A percentile compares a stretch with the other conserved stretches of the same genome.
Conservation (phyloP, 92 coral and sea anemone genomes). For the Muricea muricata region DNA sequence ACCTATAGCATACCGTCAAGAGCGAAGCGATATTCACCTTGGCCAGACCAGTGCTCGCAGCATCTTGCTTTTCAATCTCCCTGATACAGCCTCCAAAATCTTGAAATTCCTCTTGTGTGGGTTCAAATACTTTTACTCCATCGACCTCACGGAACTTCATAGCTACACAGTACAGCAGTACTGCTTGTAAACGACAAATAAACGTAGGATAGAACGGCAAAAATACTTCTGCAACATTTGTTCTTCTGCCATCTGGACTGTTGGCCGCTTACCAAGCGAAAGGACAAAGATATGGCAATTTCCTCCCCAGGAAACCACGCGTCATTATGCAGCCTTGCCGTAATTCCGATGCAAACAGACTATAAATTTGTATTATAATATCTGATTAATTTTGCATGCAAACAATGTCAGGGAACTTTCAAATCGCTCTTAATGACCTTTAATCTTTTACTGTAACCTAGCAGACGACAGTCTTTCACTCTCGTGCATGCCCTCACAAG, state of each 20-base stretch:
- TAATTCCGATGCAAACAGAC: background rate
- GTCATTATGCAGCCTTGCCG: constrained; percentile 1
- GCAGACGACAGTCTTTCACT: background rate
- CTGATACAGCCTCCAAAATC: constrained; percentile 87
- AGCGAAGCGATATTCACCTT: constrained; percentile 66
- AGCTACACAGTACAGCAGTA: background rate
- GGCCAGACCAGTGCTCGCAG: constrained; percentile 92
- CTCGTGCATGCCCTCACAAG: constrained; percentile 12
- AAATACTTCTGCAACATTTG: background rate
- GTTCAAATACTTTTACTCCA: constrained; percentile 95
- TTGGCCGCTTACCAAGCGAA: constrained; percentile 6
- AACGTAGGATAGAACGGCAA: background rate
- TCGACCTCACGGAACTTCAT: constrained; percentile 79
- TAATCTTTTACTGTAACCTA: background rate
- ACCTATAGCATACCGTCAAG: background rate
- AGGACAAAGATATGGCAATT: background rate
- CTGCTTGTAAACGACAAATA: constrained; percentile 18
- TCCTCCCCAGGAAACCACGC: constrained; percentile 49
- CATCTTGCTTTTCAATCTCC: constrained; percentile 93
- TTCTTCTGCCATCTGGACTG: constrained; percentile 33
- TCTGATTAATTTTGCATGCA: background rate
- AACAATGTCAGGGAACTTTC: background rate
- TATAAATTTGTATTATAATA: background rate
- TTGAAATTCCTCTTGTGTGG: constrained; percentile 86
- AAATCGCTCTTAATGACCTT: background rate